These are phyloP conservation scores for Copidosoma aretas DNA, from an alignment of 2,888 invertebrate species.

Conservation along the genomic window DNA sequence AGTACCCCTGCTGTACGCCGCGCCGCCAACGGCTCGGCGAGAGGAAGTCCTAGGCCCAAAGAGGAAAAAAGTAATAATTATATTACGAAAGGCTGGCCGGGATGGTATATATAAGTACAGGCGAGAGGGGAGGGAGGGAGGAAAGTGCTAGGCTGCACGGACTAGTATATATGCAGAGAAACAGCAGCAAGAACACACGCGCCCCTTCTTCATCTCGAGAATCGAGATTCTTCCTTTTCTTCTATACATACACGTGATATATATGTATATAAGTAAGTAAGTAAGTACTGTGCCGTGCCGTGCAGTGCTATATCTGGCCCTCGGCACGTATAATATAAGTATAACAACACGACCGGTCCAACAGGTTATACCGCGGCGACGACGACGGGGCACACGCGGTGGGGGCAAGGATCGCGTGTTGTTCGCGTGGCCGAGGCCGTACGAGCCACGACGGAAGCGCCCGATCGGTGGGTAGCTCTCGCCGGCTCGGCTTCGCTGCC, in stretches of 20 bases:
- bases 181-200: constrained; percentile 30
- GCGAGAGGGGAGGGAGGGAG: neutral
- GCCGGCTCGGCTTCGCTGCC: constrained; percentile 35
- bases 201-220: constrained; percentile 11
- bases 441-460: constrained; percentile 52
- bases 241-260: no score
- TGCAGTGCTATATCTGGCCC: no score
- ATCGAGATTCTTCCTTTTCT: no score
- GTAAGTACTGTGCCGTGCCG: no score
- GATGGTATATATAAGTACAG: neutral
- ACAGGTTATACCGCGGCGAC: constrained; percentile 43
- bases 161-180: no score
- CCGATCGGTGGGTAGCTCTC: constrained; percentile 45
- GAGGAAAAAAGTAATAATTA: constrained; percentile 21
- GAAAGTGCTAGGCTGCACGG: neutral
- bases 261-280: no score
- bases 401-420: constrained; percentile 58
- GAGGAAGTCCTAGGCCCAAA: neutral
- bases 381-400: neutral
- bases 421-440: constrained; percentile 59
- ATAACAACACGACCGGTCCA: constrained; percentile 53
- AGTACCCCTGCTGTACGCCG: no score
- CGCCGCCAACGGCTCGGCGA: neutral
- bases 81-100: constrained; percentile 20
- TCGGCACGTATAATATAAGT: no score